These are phyloP conservation scores for Hydrochoerus hydrochaeris DNA, from an alignment of 2,113 vertebrate genomes.

Conservation along the genomic window DNA sequence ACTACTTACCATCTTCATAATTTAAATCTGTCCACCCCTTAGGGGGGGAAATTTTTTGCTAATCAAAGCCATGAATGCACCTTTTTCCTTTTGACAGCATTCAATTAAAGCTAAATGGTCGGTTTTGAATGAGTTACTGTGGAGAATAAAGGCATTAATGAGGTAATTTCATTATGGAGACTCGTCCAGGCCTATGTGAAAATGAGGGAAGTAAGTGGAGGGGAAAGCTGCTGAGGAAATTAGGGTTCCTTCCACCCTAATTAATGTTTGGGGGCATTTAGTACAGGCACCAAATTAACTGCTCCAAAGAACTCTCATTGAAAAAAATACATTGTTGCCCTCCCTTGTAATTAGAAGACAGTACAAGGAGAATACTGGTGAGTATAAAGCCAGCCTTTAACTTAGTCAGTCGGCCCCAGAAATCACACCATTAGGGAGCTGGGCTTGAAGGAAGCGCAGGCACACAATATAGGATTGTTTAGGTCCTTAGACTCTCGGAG, in stretches of 20 bases:
- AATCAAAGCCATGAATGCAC: conserved; percentile 90
- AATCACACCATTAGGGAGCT: conserved; percentile 91
- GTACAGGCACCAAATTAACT: conserved; percentile 97
- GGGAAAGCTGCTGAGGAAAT: conserved; percentile 92
- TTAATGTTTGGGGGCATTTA: conserved; percentile 96
- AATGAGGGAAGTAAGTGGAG: conserved; percentile 91
- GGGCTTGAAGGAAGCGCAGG: conserved; percentile 93
- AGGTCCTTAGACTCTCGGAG: conserved; percentile 90
- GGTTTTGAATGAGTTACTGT: conserved; percentile 95
- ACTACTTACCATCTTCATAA: conserved; percentile 96
- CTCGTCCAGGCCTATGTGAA: conserved; percentile 92
- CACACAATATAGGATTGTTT: conserved; percentile 95
- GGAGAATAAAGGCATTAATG: conserved; percentile 95
- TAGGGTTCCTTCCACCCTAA: conserved; percentile 98
- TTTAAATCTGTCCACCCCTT: conserved; percentile 95
- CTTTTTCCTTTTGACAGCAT: conserved; percentile 91
- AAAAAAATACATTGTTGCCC: conserved; percentile 96
- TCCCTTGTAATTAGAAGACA: conserved; percentile 95
- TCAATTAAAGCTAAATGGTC: conserved; percentile 94
- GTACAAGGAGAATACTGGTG: conserved; percentile 93
- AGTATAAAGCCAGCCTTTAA: conserved; percentile 94
- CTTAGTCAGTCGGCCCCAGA: conserved; percentile 86
- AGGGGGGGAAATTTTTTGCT: conserved; percentile 85
- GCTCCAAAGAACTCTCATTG: conserved; percentile 94
- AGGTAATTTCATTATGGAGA: conserved; percentile 97